These are phyloP conservation scores for Chironex yamaguchii DNA, from an alignment of 30 jellyfish, hydroid and myxozoan genomes.

Conservation along the genomic window DNA sequence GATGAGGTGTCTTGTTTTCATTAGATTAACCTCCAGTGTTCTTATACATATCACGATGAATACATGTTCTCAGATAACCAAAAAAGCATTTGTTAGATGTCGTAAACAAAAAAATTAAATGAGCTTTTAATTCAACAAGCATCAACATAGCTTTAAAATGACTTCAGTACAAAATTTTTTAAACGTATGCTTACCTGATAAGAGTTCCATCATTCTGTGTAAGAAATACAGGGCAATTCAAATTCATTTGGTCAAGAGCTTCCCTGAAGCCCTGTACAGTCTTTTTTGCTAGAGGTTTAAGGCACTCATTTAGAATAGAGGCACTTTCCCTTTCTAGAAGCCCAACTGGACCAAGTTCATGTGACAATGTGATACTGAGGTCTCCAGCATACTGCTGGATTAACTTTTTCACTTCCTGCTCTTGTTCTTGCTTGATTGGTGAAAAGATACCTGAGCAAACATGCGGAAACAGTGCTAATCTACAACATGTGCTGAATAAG, in stretches of 20 bases:
- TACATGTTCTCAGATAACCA: too few species aligned
- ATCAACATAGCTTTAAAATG: not conserved
- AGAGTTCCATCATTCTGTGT: slow-evolving; percentile 82
- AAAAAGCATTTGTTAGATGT: too few species aligned
- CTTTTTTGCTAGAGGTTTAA: slow-evolving; percentile 14
- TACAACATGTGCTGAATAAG: too few species aligned
- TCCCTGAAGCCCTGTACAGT: slow-evolving; percentile 47
- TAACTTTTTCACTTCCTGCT: slow-evolving; percentile 29
- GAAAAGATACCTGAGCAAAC: slow-evolving; percentile 55
- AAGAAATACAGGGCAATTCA: slow-evolving; percentile 54
- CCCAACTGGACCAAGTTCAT: slow-evolving; percentile 67
- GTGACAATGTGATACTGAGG: slow-evolving; percentile 33
- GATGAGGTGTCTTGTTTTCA: too few species aligned
- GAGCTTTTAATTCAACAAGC: too few species aligned
- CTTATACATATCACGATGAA: not conserved
- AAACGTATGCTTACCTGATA: slow-evolving; percentile 33
- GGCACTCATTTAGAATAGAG: slow-evolving; percentile 66
- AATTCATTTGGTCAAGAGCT: slow-evolving; percentile 51
- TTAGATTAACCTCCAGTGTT: too few species aligned
- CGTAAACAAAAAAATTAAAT: too few species aligned
- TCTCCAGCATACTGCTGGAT: slow-evolving; percentile 8
- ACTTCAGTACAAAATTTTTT: not conserved
- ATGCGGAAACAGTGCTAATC: not conserved
- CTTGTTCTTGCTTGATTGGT: slow-evolving; percentile 55
- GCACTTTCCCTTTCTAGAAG: slow-evolving; percentile 80